Evolutionary conservation across 2,888 invertebrate genomes (phyloP).

Genomic region (Callyntrura sp.): DNA sequence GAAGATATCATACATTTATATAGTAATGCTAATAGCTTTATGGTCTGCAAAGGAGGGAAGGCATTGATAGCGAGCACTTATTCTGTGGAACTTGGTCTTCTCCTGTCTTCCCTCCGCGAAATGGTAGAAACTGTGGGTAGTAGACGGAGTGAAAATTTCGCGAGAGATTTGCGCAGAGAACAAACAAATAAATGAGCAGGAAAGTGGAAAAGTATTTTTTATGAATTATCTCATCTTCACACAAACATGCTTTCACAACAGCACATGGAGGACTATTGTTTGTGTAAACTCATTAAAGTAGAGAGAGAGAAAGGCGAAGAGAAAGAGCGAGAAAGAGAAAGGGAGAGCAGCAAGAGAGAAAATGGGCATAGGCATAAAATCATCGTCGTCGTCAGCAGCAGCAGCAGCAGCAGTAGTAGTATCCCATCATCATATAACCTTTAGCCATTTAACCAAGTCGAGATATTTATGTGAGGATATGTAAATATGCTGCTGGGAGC

Average conservation of each 20-base stretch:
- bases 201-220: slow-evolving; percentile 41
- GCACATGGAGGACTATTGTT: slow-evolving; percentile 9
- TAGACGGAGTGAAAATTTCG: neutral
- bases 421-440: too few relatives aligned
- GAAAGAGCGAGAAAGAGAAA: neutral
- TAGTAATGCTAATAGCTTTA: neutral
- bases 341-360: neutral
- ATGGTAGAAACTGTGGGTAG: neutral
- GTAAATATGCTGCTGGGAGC: too few relatives aligned
- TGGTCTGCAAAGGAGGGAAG: neutral
- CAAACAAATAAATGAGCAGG: slow-evolving; percentile 14
- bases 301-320: neutral
- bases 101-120: too few relatives aligned
- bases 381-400: too few relatives aligned
- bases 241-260: neutral
- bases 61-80: neutral
- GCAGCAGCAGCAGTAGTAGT: too few relatives aligned
- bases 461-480: too few relatives aligned
- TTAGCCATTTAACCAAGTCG: too few relatives aligned
- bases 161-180: slow-evolving; percentile 7
- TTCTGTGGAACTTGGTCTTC: neutral
- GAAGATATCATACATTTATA: neutral
- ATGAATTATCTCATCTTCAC: slow-evolving; percentile 36
- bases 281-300: slow-evolving; percentile 43
- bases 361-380: neutral